These are phyloP conservation scores for Augochlora pura DNA, from an alignment of 1,140 invertebrate genomes.

Conservation along the genomic window DNA sequence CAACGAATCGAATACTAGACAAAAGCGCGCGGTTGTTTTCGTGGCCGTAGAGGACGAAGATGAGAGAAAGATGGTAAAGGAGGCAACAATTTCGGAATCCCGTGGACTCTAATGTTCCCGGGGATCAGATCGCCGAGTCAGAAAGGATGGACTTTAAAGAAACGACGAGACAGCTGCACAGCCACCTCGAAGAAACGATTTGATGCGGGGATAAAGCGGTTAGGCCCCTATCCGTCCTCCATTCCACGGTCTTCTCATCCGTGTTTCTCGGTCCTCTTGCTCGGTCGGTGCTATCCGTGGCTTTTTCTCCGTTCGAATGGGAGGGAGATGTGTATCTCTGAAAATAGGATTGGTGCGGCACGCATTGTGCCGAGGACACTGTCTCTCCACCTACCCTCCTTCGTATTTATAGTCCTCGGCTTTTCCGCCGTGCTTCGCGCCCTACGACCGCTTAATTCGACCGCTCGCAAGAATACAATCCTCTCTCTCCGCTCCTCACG, in stretches of 20 bases:
- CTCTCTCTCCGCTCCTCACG: too few relatives aligned
- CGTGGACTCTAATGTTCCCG: conserved; percentile 18
- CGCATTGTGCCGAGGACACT: conserved; percentile 69
- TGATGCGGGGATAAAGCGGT: conserved; percentile 63
- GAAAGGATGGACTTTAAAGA: conserved; percentile 56
- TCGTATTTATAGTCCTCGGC: conserved; percentile 67
- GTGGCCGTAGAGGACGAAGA: too few relatives aligned
- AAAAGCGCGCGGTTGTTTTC: too few relatives aligned
- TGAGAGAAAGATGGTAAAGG: too few relatives aligned
- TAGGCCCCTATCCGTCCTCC: conserved; percentile 53
- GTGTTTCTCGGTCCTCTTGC: background rate
- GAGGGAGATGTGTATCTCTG: conserved; percentile 72
- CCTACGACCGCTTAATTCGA: conserved; percentile 61
- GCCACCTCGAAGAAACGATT: conserved; percentile 61
- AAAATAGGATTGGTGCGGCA: conserved; percentile 74
- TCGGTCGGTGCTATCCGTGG: background rate
- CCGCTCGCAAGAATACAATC: conserved; percentile 55
- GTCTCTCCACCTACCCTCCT: conserved; percentile 55
- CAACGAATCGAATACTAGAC: too few relatives aligned
- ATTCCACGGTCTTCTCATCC: conserved; percentile 10
- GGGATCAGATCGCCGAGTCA: conserved; percentile 21
- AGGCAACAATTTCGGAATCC: background rate
- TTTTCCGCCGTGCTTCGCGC: conserved; percentile 58
- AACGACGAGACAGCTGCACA: conserved; percentile 69
- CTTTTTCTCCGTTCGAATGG: conserved; percentile 39